Conservation (phyloP, 2,888 invertebrate genomes). For the Monopis laevigella region DNA sequence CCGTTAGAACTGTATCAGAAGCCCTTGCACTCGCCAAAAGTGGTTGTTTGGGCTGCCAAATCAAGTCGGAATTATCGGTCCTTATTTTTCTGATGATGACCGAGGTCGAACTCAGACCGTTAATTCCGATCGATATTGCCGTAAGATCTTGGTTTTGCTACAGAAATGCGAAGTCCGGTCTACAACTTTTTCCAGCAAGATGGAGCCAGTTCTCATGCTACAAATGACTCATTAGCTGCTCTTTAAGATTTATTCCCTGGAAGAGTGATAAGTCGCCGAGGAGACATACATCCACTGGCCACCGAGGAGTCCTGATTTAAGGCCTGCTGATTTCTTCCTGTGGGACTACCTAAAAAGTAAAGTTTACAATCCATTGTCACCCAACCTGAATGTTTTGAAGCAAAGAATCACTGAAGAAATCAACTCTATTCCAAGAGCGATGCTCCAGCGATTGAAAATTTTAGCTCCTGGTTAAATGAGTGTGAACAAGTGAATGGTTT, state of each 20-base stretch:
- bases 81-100: constrained; percentile 21
- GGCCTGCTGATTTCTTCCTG: constrained; percentile 21
- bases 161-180: constrained; percentile 22
- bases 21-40: constrained; percentile 18
- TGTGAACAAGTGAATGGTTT: no score
- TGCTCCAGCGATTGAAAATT: constrained; percentile 21
- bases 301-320: constrained; percentile 22
- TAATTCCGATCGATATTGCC: constrained; percentile 20
- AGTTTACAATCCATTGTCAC: constrained; percentile 21
- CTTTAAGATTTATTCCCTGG: constrained; percentile 23
- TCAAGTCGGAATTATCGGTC: constrained; percentile 18
- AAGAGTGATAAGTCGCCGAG: constrained; percentile 22
- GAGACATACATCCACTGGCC: constrained; percentile 21
- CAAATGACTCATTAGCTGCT: constrained; percentile 21
- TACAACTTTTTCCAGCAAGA: constrained; percentile 24
- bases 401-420: constrained; percentile 24
- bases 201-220: constrained; percentile 21
- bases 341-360: constrained; percentile 23
- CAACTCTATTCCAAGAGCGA: constrained; percentile 21
- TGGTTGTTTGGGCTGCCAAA: constrained; percentile 12
- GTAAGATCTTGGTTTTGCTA: constrained; percentile 21
- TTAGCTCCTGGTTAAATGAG: no score
- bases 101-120: constrained; percentile 18
- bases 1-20: constrained; percentile 20
- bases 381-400: no score